Evolutionary conservation across 2,888 invertebrate species (phyloP), one percentile per base, ranked within the genome.

Genomic region (Heliconius hortense): DNA sequence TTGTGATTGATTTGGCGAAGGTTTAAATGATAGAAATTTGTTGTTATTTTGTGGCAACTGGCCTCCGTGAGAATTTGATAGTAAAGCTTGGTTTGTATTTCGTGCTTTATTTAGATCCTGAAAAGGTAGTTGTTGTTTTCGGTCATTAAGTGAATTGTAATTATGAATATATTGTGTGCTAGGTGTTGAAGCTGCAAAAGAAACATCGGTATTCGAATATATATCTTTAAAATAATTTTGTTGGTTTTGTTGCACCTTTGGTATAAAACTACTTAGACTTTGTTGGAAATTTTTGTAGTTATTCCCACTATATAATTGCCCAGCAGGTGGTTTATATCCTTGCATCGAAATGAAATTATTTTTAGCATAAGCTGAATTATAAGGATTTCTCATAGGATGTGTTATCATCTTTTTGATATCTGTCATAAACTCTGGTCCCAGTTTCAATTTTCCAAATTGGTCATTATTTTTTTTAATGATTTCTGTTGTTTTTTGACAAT

Each of bases 371-470:
- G 78, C 85, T 78, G 86, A 88, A 75, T 91, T 88, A 62, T 91
- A 90, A 0, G 94, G 93, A 79, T 93, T 90, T 35, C 87, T 84
- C 85, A 95, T 91, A 0, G 94, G 93, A 75, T 95, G 90, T 21
- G 93, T 94, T 13, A 95, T 88, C 95, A 95, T 95, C 80, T 94
- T 94, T 80, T 94, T 95, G 2, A 95, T 90, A 75, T 95, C 95
- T 62, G 94, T 92, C 88, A 95, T 94, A 78, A 95, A 91, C 74
- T 95, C 94, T 43, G 94, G 93, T 21, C 95, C 95, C 69, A 94
- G 81, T 82, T 91, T 90, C 28, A 95, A 86, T 76, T 91, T 93
- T 73, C 86, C 93, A 39, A 92, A 91, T 78, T 92, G 91, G 62
- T 94, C 89, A 64, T 93, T 94, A 77, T 90, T 90, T 39, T 84